Evolutionary conservation across 2,113 vertebrate genomes (phyloP), one percentile per base, ranked within the genome.

Genomic region (Nematolebias whitei): DNA sequence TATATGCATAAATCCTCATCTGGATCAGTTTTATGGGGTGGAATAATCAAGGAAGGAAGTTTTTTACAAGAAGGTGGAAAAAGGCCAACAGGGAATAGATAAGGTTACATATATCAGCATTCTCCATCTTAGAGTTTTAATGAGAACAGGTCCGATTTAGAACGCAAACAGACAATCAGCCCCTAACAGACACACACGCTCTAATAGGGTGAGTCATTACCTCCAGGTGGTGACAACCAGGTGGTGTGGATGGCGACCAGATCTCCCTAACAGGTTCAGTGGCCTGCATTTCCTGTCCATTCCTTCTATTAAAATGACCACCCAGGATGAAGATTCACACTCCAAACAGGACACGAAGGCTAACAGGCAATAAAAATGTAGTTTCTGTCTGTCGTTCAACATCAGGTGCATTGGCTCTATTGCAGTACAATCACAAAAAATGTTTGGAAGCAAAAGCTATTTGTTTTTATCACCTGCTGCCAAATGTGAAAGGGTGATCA

Each of bases 221-320:
- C 66, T 79, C 47, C 81, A 80, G 71, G 71, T 77, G 75, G 67
- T 40, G 56, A 35, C n/a, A 48, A 52, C 63, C 78, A 84, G 75
- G 71, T 76, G 75, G 79, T 43, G 44, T 60, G 51, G 57, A 77
- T 24, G 51, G 54, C 62, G 5, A 53, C 41, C 45, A 26, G 29
- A 74, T 64, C 60, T 62, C 61, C 41, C 22, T 12, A 65, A 61
- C 69, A 81, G 56, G 63, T 70, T 60, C 49, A 51, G n/a, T n/a
- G 22, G 44, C 54, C 49, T 44, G 40, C 40, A 57, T 8, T 62
- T 54, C 38, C 61, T n/a, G 59, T 74, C 38, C 29, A 32, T 71
- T 56, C 29, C 53, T 53, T 78, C 66, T n/a, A 58, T 78, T 78
- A 63, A 74, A 75, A 63, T 22, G 23, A 18, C 45, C 65, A 58